These are phyloP conservation scores for Hypotaenidia okinawae DNA, from an alignment of 2,797 vertebrate genomes.

Conservation along the genomic window DNA sequence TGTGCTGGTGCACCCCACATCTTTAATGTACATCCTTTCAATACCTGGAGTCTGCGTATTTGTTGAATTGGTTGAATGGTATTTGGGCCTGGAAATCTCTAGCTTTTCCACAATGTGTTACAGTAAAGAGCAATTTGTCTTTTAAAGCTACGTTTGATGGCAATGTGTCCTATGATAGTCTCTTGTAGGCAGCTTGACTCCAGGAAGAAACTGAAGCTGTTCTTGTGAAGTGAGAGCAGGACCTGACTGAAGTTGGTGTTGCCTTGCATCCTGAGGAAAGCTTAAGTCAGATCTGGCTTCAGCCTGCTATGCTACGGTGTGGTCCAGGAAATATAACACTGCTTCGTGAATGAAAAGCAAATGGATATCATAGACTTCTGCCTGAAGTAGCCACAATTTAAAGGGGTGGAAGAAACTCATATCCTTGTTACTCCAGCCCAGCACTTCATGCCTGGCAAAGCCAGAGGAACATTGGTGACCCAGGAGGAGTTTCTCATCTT, in stretches of 20 bases:
- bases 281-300: background rate
- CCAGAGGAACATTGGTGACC: fast-evolving
- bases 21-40: background rate
- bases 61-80: background rate
- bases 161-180: too few relatives aligned
- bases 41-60: background rate
- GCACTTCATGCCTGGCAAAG: fast-evolving
- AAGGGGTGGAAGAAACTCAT: fast-evolving
- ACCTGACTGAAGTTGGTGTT: background rate
- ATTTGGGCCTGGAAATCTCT: background rate
- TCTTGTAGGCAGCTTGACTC: background rate
- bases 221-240: background rate
- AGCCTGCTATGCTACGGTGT: background rate
- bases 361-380: fast-evolving
- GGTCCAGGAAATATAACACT: background rate
- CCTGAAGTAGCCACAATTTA: background rate
- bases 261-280: fast-evolving
- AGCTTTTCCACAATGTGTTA: background rate
- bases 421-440: background rate
- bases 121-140: background rate
- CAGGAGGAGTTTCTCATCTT: background rate
- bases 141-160: background rate
- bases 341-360: fast-evolving
- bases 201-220: background rate
- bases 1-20: background rate